phyloP scores from a whole-genome alignment of 2,888 invertebrate species.

The Neoitamus cyanurus region DNA sequence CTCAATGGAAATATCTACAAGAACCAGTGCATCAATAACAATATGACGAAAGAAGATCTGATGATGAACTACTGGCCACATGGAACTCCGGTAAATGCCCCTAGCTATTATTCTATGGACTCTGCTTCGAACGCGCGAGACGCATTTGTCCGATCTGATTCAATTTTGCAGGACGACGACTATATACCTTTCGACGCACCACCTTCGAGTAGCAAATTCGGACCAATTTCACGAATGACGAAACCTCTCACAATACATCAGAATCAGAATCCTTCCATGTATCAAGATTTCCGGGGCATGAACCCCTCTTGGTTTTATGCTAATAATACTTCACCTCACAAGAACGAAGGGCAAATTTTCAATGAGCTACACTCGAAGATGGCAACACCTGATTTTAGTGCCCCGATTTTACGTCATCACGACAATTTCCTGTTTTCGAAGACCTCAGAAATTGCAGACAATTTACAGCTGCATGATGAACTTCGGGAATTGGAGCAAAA shows the following conservation, averaged over 20 bases:
- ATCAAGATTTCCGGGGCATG: constrained; percentile 26
- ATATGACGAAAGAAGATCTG: constrained; percentile 50
- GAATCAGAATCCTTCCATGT: constrained; percentile 25
- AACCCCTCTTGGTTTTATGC: constrained; percentile 46
- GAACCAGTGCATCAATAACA: constrained; percentile 49
- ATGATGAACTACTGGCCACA: constrained; percentile 50
- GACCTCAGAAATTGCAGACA: constrained; percentile 22
- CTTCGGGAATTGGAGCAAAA: constrained; percentile 30
- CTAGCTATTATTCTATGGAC: constrained; percentile 50
- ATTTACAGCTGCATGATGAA: constrained; percentile 37
- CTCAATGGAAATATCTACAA: constrained; percentile 50
- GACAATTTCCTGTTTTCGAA: constrained; percentile 49
- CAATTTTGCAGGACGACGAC: constrained; percentile 72
- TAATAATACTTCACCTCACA: constrained; percentile 43
- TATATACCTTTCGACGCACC: constrained; percentile 75
- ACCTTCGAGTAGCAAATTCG: constrained; percentile 72
- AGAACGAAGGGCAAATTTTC: constrained; percentile 43
- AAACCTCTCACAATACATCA: background rate
- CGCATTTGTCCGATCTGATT: constrained; percentile 68
- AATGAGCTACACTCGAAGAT: constrained; percentile 25
- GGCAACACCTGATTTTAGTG: constrained; percentile 43
- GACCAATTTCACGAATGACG: constrained; percentile 73
- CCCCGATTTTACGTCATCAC: constrained; percentile 13
- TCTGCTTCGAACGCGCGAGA: constrained; percentile 53
- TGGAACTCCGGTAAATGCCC: constrained; percentile 50